Evolutionary conservation across 1,140 invertebrate genomes (phyloP), one percentile per base, ranked within the genome.

Genomic region (Nymphalis io): DNA sequence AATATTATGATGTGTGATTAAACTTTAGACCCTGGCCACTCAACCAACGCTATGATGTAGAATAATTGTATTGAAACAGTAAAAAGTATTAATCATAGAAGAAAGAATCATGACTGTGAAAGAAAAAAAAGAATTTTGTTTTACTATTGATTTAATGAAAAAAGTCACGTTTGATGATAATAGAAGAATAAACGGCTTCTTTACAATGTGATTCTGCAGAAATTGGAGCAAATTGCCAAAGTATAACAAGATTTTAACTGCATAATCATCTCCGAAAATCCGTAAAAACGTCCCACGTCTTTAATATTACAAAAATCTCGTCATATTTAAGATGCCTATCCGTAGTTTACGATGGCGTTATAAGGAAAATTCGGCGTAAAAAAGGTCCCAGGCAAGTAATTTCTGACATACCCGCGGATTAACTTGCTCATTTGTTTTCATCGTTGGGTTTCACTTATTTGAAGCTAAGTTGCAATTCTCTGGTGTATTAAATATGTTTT

Each of bases 401-500:
- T 55, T n/a, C 51, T 55, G 21, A 55, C 51, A 13, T 55, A 55
- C n/a, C 51, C 12, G 48, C 6, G 23, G 51, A 55, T 55, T 55
- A 55, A 20, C 51, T 55, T 20, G 12, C 51, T 23, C 23, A 55
- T 55, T 55, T 55, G 51, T 53, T 53, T 55, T 55, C 27, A 55
- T 55, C 51, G 23, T 21, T 55, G 48, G 48, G 48, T 51, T 55
- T 55, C 51, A 27, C 21, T 27, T 55, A 55, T 55, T 55, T 55
- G 4, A 12, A 20, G 18, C 18, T n/a, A 48, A 16, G 15, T 53
- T 53, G 48, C 20, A 15, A 44, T 12, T 4, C 1, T 53, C 11
- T 53, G 20, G 10, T 53, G 20, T 21, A 10, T 53, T 53, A 21
- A 53, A 23, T 3, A 53, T 53, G 11, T 53, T 21, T 20, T 2